Base-by-base conservation (phyloP, 2,113 vertebrate genomes). In the Microtus richardsoni region DNA sequence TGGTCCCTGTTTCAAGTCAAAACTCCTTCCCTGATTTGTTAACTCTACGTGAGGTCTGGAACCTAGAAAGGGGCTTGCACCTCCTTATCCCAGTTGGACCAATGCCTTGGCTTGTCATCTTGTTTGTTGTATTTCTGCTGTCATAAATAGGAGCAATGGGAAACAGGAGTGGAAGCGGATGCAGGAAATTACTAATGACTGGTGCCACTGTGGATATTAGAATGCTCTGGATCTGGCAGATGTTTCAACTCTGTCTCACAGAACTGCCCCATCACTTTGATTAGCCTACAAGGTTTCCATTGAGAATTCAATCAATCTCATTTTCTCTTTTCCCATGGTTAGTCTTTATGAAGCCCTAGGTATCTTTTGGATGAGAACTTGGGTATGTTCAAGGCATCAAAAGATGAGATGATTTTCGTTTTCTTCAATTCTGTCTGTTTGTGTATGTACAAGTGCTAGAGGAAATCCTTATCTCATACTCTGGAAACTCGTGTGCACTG, bases 351-450 rank as follows among this genome's bases (percentile, higher is more conserved):
- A 39, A 94, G 24, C 4, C 39, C 5, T 47, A 54, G 62, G n/a
- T 54, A 86, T 95, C 74, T 52, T 92, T 96, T 47, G 75, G 2
- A 74, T 87, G n/a, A 87, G 36, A 95, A 79, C 1, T 64, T 96
- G n/a, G 3, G 3, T 54, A 17, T 26, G 26, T 44, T 93, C 49
- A 54, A 93, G 79, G 47, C 58, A 90, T 5, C 13, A 0, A 44
- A 2, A 79, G n/a, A 12, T 62, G 24, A 52, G 6, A 41, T 41
- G 19, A 1, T 92, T 62, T 58, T 68, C 36, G 30, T 77, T 80
- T 68, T 22, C 24, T 19, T 88, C 26, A 44, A 44, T 10, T 22
- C 41, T 68, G 17, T 9, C 39, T 47, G 1, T 24, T 30, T 71
- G 41, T 80, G 41, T 39, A 93, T 41, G 16, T 7, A 5, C 47